Base-by-base conservation (phyloP, 2,888 invertebrate species). In the Rhabditoides inermis region DNA sequence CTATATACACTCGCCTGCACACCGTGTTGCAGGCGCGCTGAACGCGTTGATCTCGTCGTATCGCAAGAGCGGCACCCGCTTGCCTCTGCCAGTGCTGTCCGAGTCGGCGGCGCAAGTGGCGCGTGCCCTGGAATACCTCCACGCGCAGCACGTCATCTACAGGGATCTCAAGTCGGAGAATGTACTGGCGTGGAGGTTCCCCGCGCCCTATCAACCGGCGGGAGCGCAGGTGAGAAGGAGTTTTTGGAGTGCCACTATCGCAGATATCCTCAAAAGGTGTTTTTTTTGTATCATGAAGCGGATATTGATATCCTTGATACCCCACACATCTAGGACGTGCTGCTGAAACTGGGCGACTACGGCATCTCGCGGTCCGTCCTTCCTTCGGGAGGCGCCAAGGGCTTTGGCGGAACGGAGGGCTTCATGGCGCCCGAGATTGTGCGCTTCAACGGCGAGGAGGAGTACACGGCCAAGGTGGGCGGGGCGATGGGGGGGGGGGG, bases 381-480 rank as follows among this genome's bases (percentile, higher is more conserved):
- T 23, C 76, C 76, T 18, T 68, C 71, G 0, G 75, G 72, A 10
- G 78, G 78, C 7, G 70, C 70, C n/a, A 74, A 73, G 77, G 95
- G 98, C 0, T 95, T 94, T 80, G 95, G 94, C 0, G 95, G 98
- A 2, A 98, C 98, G 0, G 91, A 92, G 79, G 95, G 95, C 0
- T 98, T 94, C 78, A 98, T 98, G 89, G 98, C 95, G 2, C 98
- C 95, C 0, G 95, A 98, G 82, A 95, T 98, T 63, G 89, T 95
- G 82, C 83, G 90, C 45, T 92, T 90, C 78, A 95, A 94, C 77
- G 98, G 98, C 0, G 95, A 95, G 77, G 92, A 94, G 77, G 92
- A 94, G 70, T 98, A 98, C 70, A 95, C 92, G 0, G 92, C 94
- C 75, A 95, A 95, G 83, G 88, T 86, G 60, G 4, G 23, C 15